A percentile compares a stretch with the other conserved stretches of the same genome.
These are phyloP conservation scores for Cyprinodon tularosa DNA, from an alignment of 2,113 vertebrate genomes.

Conservation along the genomic window DNA sequence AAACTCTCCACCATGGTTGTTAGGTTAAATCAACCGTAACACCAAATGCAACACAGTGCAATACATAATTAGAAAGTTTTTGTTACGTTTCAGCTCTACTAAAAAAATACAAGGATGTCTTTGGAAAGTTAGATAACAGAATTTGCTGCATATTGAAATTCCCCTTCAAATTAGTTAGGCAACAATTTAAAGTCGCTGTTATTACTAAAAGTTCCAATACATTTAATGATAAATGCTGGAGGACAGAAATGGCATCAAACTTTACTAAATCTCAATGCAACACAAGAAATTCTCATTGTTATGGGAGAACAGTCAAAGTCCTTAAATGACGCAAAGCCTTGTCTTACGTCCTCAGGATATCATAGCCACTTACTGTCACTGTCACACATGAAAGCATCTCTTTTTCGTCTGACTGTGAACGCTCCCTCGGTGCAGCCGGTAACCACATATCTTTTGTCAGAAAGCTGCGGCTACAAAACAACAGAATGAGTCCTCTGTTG, in stretches of 20 bases:
- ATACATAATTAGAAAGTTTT: neutral
- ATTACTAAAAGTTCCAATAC: neutral
- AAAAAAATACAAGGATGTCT: neutral
- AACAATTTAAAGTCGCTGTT: neutral
- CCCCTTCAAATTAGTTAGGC: neutral
- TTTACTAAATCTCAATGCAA: neutral
- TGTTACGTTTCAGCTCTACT: too few relatives aligned
- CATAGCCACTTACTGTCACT: conserved; percentile 37
- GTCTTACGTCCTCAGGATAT: conserved; percentile 25
- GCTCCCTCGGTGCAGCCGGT: conserved; percentile 13
- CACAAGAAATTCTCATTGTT: conserved; percentile 1
- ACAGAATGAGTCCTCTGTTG: conserved; percentile 14
- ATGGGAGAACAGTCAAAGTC: neutral
- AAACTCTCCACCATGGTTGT: neutral
- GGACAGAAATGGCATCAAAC: neutral
- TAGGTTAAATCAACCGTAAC: neutral
- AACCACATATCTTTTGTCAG: conserved; percentile 19
- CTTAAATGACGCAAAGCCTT: neutral
- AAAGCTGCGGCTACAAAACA: conserved; percentile 5
- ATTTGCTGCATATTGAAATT: neutral
- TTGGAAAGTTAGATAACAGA: neutral
- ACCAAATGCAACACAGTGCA: too few relatives aligned
- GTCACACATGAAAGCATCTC: conserved; percentile 31
- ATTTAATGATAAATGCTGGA: neutral
- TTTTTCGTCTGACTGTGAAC: conserved; percentile 17